Base-by-base conservation (phyloP, 2,113 vertebrate species). In the Sander lucioperca region DNA sequence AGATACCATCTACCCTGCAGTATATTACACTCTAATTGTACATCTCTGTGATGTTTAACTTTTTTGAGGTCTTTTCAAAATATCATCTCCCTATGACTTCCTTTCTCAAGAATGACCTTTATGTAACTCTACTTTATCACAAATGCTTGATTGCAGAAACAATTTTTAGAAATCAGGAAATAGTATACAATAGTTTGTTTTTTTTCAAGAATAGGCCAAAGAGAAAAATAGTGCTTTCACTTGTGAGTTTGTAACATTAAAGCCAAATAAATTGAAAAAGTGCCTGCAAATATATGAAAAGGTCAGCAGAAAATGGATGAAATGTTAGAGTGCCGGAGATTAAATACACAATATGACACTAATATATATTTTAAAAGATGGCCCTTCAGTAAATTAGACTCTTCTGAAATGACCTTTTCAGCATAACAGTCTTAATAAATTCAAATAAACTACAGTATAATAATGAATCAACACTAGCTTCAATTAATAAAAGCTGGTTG, bases 121-220 rank as follows among this genome's bases (percentile, higher is more conserved):
- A 51, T 47, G 57, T 79, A 54, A 56, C 58, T 79, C 33, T 59
- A 56, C 25, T 74, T 57, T 56, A 58, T 79, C 75, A 48, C 71
- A 68, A 76, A 82, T 12, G 30, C 68, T 75, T 61, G 53, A 76
- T 61, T 53, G 85, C 5, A 47, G n/a, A 73, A 79, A 64, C 71
- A 82, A 92, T 91, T 85, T 80, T 79, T 84, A 75, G 2, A 58
- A 56, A 77, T 61, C 62, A 80, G 45, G 69, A 91, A 78, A 77
- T 23, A 78, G 59, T 21, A 56, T 33, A 3, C 6, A 59, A 9
- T 25, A 43, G 3, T 56, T 56, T 33, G 27, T 16, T 15, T 79
- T 57, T 58, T 57, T 51, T 6, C 2, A 33, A 66, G 39, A 61
- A 59, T 4, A 66, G 43, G 68, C 53, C 43, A 50, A 45, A 76